These are phyloP conservation scores for Dynastes tityus DNA, from an alignment of 2,888 invertebrate species.

Conservation along the genomic window DNA sequence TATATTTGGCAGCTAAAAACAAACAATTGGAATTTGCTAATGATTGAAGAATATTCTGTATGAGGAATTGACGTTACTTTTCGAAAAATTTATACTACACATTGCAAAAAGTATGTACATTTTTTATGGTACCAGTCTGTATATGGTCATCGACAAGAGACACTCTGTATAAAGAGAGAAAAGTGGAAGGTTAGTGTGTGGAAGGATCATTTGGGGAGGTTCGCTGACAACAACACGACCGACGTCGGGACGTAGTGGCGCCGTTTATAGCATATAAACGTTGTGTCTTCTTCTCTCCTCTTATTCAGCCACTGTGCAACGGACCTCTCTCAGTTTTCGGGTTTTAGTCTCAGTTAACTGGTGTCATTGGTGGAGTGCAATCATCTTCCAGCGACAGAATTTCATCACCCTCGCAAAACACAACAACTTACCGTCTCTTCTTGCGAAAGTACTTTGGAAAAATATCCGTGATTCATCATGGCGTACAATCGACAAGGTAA, in stretches of 20 bases:
- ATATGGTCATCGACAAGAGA: too few relatives aligned
- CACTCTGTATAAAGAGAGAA: not conserved
- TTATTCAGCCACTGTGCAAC: slow-evolving; percentile 27
- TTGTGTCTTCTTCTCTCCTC: slow-evolving; percentile 39
- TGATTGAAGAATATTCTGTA: too few relatives aligned
- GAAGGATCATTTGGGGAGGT: slow-evolving; percentile 59
- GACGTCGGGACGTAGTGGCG: slow-evolving; percentile 71
- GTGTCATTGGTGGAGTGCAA: slow-evolving; percentile 46
- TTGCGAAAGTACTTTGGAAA: slow-evolving; percentile 2
- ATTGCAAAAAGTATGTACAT: too few relatives aligned
- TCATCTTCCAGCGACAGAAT: slow-evolving; percentile 25
- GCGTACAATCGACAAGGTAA: slow-evolving; percentile 35
- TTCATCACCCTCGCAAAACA: not conserved
- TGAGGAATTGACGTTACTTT: too few relatives aligned
- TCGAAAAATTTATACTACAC: too few relatives aligned
- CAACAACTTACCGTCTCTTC: slow-evolving; percentile 4
- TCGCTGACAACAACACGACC: slow-evolving; percentile 57
- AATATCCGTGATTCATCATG: slow-evolving; percentile 29
- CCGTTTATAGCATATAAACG: slow-evolving; percentile 63
- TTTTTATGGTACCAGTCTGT: too few relatives aligned
- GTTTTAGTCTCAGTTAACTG: slow-evolving; percentile 44
- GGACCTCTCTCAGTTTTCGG: slow-evolving; percentile 21
- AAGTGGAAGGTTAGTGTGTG: slow-evolving; percentile 38
- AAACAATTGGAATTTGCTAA: too few relatives aligned
- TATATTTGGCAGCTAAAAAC: too few relatives aligned